These are phyloP conservation scores for Marmota flaviventris DNA, from an alignment of 2,113 vertebrate species.

Conservation along the genomic window DNA sequence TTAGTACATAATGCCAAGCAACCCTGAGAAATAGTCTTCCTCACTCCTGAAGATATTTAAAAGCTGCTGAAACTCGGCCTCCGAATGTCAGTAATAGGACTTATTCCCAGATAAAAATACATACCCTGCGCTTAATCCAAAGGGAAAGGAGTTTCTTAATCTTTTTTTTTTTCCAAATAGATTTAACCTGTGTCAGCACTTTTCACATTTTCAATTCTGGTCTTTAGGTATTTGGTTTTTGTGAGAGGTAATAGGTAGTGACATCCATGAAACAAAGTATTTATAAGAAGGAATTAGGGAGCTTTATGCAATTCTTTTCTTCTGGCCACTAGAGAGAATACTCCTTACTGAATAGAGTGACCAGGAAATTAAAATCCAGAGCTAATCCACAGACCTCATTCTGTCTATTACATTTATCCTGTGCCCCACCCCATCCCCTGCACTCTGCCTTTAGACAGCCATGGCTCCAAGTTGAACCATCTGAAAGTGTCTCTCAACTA, in stretches of 20 bases:
- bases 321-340: background rate
- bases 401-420: background rate
- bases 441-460: background rate
- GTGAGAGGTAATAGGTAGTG: background rate
- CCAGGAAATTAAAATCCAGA: background rate
- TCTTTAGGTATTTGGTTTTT: background rate
- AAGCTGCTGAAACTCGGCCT: background rate
- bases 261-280: constrained; percentile 3
- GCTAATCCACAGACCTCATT: background rate
- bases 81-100: background rate
- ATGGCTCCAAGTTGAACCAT: background rate
- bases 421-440: accelerated
- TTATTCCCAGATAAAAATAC: background rate
- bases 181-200: background rate
- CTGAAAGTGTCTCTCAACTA: background rate
- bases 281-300: background rate
- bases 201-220: background rate
- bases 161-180: background rate
- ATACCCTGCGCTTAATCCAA: background rate
- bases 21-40: background rate
- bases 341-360: background rate
- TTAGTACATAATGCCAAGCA: constrained; percentile 11
- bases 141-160: background rate
- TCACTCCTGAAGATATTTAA: background rate
- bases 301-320: background rate